These are phyloP conservation scores for Chloromyia formosa DNA, from an alignment of 2,888 invertebrate species.

Conservation along the genomic window DNA sequence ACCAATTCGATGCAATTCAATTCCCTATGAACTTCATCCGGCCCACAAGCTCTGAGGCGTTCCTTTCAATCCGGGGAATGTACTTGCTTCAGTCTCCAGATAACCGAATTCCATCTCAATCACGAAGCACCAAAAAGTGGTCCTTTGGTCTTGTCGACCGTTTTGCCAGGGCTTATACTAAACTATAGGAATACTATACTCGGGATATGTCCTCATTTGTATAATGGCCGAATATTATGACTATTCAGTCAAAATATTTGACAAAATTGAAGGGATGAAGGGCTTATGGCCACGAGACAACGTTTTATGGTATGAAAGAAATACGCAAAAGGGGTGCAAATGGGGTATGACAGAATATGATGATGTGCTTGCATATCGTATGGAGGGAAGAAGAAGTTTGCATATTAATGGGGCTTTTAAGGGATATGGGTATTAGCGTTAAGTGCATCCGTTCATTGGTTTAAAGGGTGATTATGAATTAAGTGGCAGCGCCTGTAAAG, in stretches of 20 bases:
- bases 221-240: conserved; percentile 21
- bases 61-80: not conserved
- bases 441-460: conserved; percentile 19
- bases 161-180: not conserved
- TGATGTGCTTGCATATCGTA: not conserved
- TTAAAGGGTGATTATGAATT: conserved; percentile 4
- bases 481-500: not conserved
- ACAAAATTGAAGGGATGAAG: not conserved
- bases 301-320: not conserved
- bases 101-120: conserved; percentile 28
- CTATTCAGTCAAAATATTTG: conserved; percentile 18
- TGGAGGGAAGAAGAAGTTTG: not conserved
- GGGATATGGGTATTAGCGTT: conserved; percentile 18
- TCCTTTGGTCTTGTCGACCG: not conserved
- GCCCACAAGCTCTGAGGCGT: not conserved
- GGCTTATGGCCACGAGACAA: not conserved
- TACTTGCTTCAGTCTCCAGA: conserved; percentile 14
- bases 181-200: not conserved
- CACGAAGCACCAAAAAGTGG: not conserved
- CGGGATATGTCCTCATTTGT: conserved; percentile 1
- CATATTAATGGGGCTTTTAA: conserved; percentile 19
- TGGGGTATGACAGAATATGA: not conserved
- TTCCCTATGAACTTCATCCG: not conserved
- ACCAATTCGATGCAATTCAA: conserved; percentile 32
- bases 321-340: not conserved